Conservation (phyloP, 1,140 invertebrate species). For the Papilio aristodemus region DNA sequence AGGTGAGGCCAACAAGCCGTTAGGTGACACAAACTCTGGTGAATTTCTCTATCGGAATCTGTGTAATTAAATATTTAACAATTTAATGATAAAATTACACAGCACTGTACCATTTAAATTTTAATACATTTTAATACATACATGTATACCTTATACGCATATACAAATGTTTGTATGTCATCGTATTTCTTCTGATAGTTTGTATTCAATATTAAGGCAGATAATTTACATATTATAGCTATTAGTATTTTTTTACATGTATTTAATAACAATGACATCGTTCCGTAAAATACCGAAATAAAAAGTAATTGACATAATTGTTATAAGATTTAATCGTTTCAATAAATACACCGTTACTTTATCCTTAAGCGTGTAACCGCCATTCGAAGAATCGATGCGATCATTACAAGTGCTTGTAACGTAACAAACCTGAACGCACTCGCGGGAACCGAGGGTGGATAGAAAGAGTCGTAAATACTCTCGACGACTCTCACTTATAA, state of each 20-base stretch:
- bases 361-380: background rate
- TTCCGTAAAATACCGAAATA: too few relatives aligned
- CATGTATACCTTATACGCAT: too few relatives aligned
- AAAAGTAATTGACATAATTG: too few relatives aligned
- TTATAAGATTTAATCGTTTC: background rate
- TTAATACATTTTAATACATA: too few relatives aligned
- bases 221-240: too few relatives aligned
- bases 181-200: too few relatives aligned
- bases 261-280: too few relatives aligned
- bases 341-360: background rate
- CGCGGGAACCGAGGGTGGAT: constrained; percentile 53
- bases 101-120: too few relatives aligned
- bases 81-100: too few relatives aligned
- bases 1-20: constrained; percentile 31
- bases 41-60: background rate
- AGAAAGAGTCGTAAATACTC: constrained; percentile 79
- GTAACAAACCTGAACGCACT: constrained; percentile 60
- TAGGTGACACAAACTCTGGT: constrained; percentile 19
- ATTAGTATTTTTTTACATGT: too few relatives aligned
- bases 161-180: too few relatives aligned
- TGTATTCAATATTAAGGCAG: too few relatives aligned
- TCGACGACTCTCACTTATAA: constrained; percentile 76
- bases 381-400: constrained; percentile 25
- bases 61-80: background rate
- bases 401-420: constrained; percentile 34